phyloP scores from a whole-genome alignment of 2,113 vertebrate genomes.

The Zapus hudsonius region DNA sequence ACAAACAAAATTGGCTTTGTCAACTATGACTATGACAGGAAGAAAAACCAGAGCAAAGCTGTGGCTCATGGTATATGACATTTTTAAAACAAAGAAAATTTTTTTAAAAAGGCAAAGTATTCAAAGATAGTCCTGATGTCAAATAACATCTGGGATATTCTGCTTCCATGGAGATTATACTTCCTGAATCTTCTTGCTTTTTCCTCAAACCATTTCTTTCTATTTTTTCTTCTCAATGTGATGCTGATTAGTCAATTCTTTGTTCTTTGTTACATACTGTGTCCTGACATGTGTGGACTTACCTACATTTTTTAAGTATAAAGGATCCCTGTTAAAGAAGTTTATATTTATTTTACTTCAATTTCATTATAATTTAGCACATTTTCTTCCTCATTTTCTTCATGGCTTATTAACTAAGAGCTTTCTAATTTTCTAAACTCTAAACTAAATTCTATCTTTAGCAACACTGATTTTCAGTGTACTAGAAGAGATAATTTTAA shows the following conservation, averaged over 20 bases:
- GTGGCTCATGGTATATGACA: conserved; percentile 37
- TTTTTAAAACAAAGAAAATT: conserved; percentile 67
- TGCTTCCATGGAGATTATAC: not conserved
- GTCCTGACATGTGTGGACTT: not conserved
- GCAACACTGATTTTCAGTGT: not conserved
- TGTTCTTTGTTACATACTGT: not conserved
- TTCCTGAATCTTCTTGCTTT: not conserved
- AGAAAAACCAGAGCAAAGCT: conserved; percentile 62
- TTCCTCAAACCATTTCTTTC: not conserved
- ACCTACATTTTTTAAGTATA: not conserved
- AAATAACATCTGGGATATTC: not conserved
- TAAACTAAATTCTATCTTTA: not conserved
- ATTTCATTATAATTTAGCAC: not conserved
- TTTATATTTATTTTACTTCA: not conserved
- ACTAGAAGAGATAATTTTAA: not conserved
- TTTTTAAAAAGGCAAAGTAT: not conserved
- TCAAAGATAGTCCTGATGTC: not conserved
- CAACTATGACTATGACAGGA: conserved; percentile 62
- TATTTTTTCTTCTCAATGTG: not conserved
- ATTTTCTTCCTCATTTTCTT: not conserved
- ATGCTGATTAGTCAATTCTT: not conserved
- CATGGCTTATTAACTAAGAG: conserved; percentile 30
- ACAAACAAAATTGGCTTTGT: conserved; percentile 57
- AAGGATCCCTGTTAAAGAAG: not conserved
- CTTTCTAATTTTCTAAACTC: not conserved